Evolutionary conservation across 2,113 vertebrate species (phyloP).

Genomic region (Ctenomys sociabilis): DNA sequence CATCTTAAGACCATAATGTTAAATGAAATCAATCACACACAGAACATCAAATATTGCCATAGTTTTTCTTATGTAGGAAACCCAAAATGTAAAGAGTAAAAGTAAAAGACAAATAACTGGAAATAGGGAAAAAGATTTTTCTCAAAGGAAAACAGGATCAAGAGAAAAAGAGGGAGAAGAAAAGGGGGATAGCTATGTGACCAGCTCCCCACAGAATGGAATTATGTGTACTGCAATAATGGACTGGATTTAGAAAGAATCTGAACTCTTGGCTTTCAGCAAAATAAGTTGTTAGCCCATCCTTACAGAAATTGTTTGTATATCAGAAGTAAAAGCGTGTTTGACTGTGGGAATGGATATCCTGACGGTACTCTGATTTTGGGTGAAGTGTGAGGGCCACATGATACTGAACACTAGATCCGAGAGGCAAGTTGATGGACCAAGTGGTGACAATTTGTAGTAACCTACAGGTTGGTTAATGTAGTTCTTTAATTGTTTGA

Average conservation of each 20-base stretch:
- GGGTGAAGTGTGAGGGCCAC: rapidly evolving
- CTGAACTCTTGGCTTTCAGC: neutral
- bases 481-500: neutral
- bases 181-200: neutral
- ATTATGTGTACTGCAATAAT: neutral
- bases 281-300: neutral
- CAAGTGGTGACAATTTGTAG: neutral
- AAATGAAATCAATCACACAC: neutral
- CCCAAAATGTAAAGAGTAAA: neutral
- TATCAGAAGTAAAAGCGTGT: neutral
- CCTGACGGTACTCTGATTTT: neutral
- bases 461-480: neutral
- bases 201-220: neutral
- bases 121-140: neutral
- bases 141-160: neutral
- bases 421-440: neutral
- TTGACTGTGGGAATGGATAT: neutral
- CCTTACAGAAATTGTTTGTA: neutral
- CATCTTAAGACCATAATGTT: neutral
- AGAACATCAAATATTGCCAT: neutral
- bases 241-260: neutral
- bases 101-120: neutral
- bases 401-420: neutral
- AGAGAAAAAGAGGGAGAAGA: neutral
- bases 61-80: neutral